Evolutionary conservation across 1,140 invertebrate genomes (phyloP), one percentile per base, ranked within the genome.

Genomic region (Sogatella furcifera): DNA sequence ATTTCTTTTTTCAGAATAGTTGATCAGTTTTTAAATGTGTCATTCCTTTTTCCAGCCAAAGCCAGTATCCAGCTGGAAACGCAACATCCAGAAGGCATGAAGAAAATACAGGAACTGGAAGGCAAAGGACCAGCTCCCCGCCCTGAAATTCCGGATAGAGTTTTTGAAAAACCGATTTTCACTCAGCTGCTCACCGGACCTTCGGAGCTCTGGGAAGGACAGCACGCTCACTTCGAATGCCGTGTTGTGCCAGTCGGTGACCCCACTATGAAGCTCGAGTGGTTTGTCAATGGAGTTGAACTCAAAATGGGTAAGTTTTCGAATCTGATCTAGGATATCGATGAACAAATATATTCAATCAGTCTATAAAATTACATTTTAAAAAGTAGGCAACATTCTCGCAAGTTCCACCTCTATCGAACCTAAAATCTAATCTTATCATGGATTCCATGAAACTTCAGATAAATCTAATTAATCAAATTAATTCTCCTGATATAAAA

Each of bases 221-320:
- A 97, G 73, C 84, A 90, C 64, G 94, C 94, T 62, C 94, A 93
- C 75, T 98, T 97, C 72, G 94, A 98, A 76, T 95, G 92, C 62
- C 82, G 92, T 49, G 91, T 98, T n/a, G 87, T 96, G 22, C 94
- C 94, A 41, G 90, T 95, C 61, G 94, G 95, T 8, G 96, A 97
- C 76, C 81, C 92, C 11, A 89, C 84, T 66, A 75, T 97, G 46
- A 80, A 84, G 68, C 95, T 95, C 66, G 90, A 96, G 74, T 97
- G 95, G 95, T 95, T 88, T 68, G 85, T 94, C 52, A 97, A 97
- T 71, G 95, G 93, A 64, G 82, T 93, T 15, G 88, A 92, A 79
- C 77, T 95, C 57, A 88, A 95, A 80, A 85, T 91, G 83, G 90
- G 89, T 84, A 77, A 72, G 78, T 15, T 10, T 14, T 11, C n/a